Evolutionary conservation across 53 echinoderm and acorn worm species (phyloP), one percentile per base, ranked within the genome.

Genomic region (Henricia sp.): DNA sequence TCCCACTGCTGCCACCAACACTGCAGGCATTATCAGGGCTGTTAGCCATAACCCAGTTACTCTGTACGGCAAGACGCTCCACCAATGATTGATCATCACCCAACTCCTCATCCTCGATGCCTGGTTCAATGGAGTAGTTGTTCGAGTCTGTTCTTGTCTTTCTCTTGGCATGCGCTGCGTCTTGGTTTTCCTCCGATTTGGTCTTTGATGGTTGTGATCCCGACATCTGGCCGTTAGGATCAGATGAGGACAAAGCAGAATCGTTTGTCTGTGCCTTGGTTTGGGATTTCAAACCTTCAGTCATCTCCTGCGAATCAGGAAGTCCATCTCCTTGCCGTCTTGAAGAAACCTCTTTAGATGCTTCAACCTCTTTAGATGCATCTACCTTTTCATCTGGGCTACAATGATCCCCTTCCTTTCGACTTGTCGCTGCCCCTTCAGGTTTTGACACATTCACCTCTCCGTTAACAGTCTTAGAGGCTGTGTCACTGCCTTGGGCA

Each of bases 21-120:
- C 42, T 38, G 1, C 52, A 67, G 2, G 52, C 24, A 14, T 48
- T 65, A 28, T 64, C 86, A 6, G 86, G 85, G 21, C 52, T 86
- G 74, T 86, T 74, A 14, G 86, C 74, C 86, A 74, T 86, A 58
- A 38, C 86, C 26, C 52, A 67, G 57, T 86, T 73, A 0, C 65
- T 52, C 27, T 74, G 74, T 17, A 39, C 30, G 28, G 66, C 52
- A 9, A 52, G 64, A 24, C 50, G 25, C 51, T 86, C 86, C 17
- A 74, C 67, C 53, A 86, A 41, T 26, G 38, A 37, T 1, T 37
- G 44, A 37, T 85, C 74, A n/a, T 19, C 32, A 0, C 67, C 67
- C 14, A 74, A 74, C 67, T 74, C 74, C 4, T 86, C 86, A 14
- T 67, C 66, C 14, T 62, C 72, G 40, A 65, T 52, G 3, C 30